Evolutionary conservation across 2,797 vertebrate genomes (phyloP).

Genomic region (Liasis olivaceus): DNA sequence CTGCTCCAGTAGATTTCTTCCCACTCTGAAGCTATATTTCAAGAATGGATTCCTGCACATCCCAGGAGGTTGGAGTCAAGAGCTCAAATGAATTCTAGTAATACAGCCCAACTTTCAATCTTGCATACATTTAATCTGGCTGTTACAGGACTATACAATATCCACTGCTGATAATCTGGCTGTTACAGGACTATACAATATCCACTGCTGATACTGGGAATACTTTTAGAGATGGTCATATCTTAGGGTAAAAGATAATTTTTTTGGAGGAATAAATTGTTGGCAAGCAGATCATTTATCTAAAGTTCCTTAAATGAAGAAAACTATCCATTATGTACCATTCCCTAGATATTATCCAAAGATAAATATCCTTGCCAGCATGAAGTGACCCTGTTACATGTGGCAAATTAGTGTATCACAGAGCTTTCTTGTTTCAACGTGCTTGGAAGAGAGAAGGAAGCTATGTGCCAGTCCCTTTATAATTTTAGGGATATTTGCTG

Average conservation of each 20-base stretch:
- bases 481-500: neutral
- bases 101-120: neutral
- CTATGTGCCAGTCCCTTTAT: neutral
- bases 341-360: neutral
- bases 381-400: neutral
- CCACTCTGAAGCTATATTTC: neutral
- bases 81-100: neutral
- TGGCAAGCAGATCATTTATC: neutral
- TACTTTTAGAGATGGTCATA: neutral
- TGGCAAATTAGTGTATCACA: neutral
- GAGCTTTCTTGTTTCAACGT: neutral
- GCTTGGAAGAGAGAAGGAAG: neutral
- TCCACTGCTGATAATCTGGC: neutral
- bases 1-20: neutral
- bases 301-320: neutral
- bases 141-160: neutral
- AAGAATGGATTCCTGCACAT: neutral
- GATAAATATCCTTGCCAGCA: neutral
- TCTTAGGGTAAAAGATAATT: neutral
- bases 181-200: neutral
- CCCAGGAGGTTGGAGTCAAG: neutral
- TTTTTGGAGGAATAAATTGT: neutral
- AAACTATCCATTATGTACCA: neutral
- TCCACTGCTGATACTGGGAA: neutral
- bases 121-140: neutral